Evolutionary conservation across 2,113 vertebrate species (phyloP).

Genomic region (Megatriorchis doriae): DNA sequence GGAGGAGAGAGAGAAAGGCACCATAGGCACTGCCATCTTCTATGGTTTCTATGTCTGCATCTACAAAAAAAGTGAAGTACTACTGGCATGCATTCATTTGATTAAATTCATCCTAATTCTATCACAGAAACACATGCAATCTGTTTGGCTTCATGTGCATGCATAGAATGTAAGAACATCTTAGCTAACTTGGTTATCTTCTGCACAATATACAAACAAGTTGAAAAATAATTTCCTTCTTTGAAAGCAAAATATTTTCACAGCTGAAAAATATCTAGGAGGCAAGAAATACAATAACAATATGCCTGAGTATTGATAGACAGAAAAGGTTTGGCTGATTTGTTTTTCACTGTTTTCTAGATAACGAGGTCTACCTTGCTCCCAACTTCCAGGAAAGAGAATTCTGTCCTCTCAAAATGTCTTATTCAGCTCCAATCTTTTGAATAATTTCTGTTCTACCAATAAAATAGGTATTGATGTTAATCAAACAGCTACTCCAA

Average conservation of each 20-base stretch:
- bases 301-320: neutral
- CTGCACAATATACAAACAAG: neutral
- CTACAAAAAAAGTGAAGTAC: neutral
- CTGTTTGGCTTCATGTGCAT: neutral
- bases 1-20: neutral
- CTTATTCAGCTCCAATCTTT: neutral
- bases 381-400: neutral
- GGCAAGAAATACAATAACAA: neutral
- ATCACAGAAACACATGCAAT: neutral
- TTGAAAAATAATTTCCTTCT: neutral
- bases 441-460: neutral
- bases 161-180: neutral
- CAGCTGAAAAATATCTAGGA: neutral
- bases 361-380: neutral
- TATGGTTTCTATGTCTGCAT: neutral
- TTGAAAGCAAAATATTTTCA: neutral
- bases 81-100: neutral
- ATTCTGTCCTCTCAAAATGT: neutral
- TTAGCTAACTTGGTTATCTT: neutral
- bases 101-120: neutral
- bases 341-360: neutral
- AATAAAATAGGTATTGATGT: neutral
- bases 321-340: rapidly evolving
- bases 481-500: neutral
- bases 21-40: neutral